These are phyloP conservation scores for Periphyllus acericola DNA, from an alignment of 2,888 invertebrate genomes.

Conservation along the genomic window DNA sequence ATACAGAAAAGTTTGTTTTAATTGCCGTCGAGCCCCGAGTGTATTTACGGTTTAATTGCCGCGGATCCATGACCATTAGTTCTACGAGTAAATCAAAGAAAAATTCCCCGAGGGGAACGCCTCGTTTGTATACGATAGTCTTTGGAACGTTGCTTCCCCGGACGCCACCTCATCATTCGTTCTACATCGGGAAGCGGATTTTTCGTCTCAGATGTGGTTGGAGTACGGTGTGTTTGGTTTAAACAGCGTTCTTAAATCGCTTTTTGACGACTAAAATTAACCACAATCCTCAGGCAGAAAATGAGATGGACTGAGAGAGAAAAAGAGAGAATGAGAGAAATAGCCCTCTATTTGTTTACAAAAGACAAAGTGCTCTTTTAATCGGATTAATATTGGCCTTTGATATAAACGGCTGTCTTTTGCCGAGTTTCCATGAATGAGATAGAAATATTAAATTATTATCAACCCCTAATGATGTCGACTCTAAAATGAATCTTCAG, in stretches of 20 bases:
- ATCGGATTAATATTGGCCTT: constrained; percentile 56
- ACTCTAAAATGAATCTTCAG: constrained; percentile 9
- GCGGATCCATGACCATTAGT: constrained; percentile 57
- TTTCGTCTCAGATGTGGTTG: constrained; percentile 41
- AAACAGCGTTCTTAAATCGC: constrained; percentile 44
- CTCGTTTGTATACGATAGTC: constrained; percentile 44
- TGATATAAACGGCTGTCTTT: constrained; percentile 51
- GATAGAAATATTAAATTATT: constrained; percentile 49
- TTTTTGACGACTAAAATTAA: constrained; percentile 55
- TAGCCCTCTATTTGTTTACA: constrained; percentile 40
- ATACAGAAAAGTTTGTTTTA: constrained; percentile 54
- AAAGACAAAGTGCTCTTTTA: constrained; percentile 60
- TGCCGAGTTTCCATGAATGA: constrained; percentile 29
- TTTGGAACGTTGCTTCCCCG: constrained; percentile 30
- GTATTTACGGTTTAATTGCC: constrained; percentile 61
- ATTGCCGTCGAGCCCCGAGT: constrained; percentile 53
- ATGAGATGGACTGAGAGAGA: background rate
- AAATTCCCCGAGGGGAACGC: constrained; percentile 55
- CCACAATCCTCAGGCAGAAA: constrained; percentile 22
- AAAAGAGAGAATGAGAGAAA: background rate
- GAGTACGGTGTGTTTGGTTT: background rate
- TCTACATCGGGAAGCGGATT: background rate
- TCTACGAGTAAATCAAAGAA: constrained; percentile 57
- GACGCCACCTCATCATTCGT: background rate
- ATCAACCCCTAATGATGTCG: constrained; percentile 34